Conservation (phyloP, 2,888 invertebrate species). For the Meghimatium bilineatum region DNA sequence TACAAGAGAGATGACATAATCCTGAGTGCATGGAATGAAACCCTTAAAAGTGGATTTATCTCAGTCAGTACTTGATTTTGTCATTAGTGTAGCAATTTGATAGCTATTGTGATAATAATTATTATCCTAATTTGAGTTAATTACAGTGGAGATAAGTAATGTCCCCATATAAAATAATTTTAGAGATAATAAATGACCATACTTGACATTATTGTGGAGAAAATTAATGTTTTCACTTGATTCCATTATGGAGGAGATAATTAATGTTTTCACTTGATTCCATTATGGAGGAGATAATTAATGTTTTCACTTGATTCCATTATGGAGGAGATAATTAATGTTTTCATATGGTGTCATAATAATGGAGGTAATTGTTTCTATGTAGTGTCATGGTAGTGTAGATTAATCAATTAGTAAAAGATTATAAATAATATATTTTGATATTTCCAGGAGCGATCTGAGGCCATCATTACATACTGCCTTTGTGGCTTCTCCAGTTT, state of each 20-base stretch:
- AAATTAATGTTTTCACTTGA: background rate
- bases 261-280: background rate
- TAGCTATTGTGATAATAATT: too few relatives aligned
- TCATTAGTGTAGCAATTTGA: background rate
- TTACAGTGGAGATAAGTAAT: too few relatives aligned
- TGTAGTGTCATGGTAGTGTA: too few relatives aligned
- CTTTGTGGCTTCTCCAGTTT: conserved; percentile 51
- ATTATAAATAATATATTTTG: background rate
- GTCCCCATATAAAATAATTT: too few relatives aligned
- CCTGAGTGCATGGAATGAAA: conserved; percentile 48
- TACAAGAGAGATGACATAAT: conserved; percentile 52
- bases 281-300: background rate
- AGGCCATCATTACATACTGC: conserved; percentile 43
- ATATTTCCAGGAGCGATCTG: conserved; percentile 27
- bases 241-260: background rate
- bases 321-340: background rate
- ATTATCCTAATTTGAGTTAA: too few relatives aligned
- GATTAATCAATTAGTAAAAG: background rate
- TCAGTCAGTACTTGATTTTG: conserved; percentile 19
- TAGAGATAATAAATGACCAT: background rate
- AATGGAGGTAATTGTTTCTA: too few relatives aligned
- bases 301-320: background rate
- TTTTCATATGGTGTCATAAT: background rate
- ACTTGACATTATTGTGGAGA: background rate
- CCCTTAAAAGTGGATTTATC: conserved; percentile 52